Conservation (phyloP, 2,888 invertebrate genomes). For the Tyria jacobaeae region DNA sequence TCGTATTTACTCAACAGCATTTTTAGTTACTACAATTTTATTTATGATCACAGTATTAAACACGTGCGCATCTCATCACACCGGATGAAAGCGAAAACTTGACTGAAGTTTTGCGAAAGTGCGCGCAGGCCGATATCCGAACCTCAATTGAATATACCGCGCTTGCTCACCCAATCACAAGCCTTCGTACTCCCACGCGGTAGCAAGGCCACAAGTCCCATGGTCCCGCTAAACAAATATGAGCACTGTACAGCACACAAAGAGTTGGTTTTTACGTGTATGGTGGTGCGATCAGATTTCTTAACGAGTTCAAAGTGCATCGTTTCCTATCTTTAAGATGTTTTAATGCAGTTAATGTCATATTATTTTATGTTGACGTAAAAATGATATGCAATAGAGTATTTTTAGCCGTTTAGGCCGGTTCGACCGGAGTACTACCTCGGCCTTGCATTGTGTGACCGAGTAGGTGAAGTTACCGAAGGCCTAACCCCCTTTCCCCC, state of each 20-base stretch:
- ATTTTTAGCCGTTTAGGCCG: no score
- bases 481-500: no score
- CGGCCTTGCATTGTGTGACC: no score
- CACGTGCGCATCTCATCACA: constrained; percentile 70
- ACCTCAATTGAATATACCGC: constrained; percentile 80
- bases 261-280: constrained; percentile 31
- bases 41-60: constrained; percentile 46
- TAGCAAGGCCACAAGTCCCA: constrained; percentile 72
- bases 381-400: not conserved
- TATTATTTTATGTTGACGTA: not conserved
- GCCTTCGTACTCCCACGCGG: constrained; percentile 63
- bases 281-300: constrained; percentile 34
- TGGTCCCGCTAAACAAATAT: constrained; percentile 55
- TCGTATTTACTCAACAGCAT: constrained; percentile 38
- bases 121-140: constrained; percentile 71
- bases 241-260: constrained; percentile 41
- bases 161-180: constrained; percentile 68
- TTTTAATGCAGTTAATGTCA: constrained; percentile 5
- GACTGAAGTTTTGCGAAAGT: constrained; percentile 77
- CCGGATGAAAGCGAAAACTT: constrained; percentile 79
- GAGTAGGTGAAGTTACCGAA: no score
- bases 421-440: no score
- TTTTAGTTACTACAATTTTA: constrained; percentile 28
- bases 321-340: constrained; percentile 44
- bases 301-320: constrained; percentile 51